Evolutionary conservation across 2,888 invertebrate genomes (phyloP), one percentile per base, ranked within the genome.

Genomic region (Lysandra bellargus): DNA sequence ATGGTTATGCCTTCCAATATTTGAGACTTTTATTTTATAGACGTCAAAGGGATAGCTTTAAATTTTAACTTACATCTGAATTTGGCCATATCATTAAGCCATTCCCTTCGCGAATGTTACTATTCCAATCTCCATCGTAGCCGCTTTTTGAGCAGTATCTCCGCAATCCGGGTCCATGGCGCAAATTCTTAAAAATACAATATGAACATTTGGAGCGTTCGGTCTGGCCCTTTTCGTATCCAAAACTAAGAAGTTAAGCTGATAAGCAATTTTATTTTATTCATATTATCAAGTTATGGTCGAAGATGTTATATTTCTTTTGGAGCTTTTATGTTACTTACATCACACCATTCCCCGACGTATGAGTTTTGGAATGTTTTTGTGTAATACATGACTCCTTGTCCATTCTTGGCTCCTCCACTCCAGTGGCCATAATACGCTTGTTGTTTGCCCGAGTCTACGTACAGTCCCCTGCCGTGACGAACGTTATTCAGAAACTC

Each of bases 11-110:
- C 23, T 23, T 23, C 0, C 12, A 49, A 12, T 49, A 12, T 49
- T 14, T 53, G 57, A 17, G 14, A 4, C 17, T 57, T 57, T 2
- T 17, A 57, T 57, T 57, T 57, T 17, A 57, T 57, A 53, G 44
- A 44, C 9, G 9, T 44, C 53, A 57, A 57, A 14, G 53, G 4
- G 17, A 17, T 17, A 57, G 57, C 57, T 57, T 57, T 17, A 17
- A 87, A 91, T 92, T 57, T 57, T 17, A 17, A 87, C 91, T 92
- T 86, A 96, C 95, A 84, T 96, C 96, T 79, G 95, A 94, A 86
- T 96, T 96, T 1, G 94, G 90, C 95, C 96, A 96, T 83, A 95
- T 91, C 95, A 96, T 95, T 37, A 94, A 87, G 60, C 96, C 96
- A 81, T 90, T 88, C n/a, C 96, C 96, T 84, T 95, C 90, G 82